Conservation (phyloP, 1,140 invertebrate species). For the Zaprionus ornatus region DNA sequence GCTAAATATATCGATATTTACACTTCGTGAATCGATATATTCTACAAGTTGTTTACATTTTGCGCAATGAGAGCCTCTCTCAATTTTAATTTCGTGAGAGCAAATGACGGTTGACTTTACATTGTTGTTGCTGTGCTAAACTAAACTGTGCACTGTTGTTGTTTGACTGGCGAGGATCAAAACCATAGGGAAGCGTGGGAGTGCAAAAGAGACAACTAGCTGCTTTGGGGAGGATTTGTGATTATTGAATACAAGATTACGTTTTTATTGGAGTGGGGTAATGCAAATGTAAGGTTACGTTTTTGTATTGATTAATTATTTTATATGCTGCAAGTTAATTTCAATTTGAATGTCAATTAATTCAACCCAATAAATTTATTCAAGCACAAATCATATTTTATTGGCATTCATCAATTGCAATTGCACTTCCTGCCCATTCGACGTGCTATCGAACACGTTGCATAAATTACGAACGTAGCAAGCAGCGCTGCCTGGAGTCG, state of each 20-base stretch:
- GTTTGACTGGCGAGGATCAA: background rate
- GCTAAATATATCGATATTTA: background rate
- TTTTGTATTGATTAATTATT: background rate
- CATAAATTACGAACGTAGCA: constrained; percentile 29
- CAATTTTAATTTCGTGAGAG: background rate
- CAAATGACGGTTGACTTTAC: background rate
- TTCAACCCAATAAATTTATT: background rate
- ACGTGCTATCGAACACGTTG: constrained; percentile 34
- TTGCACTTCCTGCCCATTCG: constrained; percentile 42
- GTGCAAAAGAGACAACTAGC: background rate
- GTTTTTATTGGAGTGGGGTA: too few species aligned
- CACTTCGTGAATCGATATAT: background rate
- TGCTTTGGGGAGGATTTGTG: background rate
- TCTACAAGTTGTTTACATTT: background rate
- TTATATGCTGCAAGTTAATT: background rate
- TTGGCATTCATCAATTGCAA: constrained; percentile 26
- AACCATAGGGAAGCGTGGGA: background rate
- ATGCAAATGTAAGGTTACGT: background rate
- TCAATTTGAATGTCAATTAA: background rate
- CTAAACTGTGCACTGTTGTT: background rate
- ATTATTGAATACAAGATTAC: too few species aligned
- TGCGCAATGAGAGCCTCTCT: background rate
- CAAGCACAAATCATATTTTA: background rate
- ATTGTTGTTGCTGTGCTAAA: background rate
- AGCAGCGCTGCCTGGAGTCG: constrained; percentile 15